Percentiles rank a stretch among this genome's conserved stretches.
These are phyloP conservation scores for Peromyscus leucopus DNA, from an alignment of 2,113 vertebrate genomes.

Conservation along the genomic window DNA sequence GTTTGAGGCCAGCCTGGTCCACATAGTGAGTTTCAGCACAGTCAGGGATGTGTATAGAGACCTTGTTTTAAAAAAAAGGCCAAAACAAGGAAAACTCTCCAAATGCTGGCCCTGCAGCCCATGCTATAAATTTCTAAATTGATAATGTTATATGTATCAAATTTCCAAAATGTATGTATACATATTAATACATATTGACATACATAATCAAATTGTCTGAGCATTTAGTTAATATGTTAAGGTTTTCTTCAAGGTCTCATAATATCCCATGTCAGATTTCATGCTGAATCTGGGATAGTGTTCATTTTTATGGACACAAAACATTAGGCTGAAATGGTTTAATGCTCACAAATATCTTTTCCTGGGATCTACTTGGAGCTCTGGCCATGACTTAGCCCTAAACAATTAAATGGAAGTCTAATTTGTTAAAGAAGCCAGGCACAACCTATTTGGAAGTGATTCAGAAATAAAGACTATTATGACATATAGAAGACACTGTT, in stretches of 20 bases:
- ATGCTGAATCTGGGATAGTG: not conserved
- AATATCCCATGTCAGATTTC: not conserved
- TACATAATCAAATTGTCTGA: not conserved
- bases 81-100: not conserved
- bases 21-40: too few species aligned
- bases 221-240: not conserved
- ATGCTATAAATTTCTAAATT: not conserved
- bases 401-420: not conserved
- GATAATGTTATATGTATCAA: not conserved
- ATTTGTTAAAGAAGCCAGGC: not conserved
- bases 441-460: not conserved
- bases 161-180: not conserved
- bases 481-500: not conserved
- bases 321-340: not conserved
- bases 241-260: not conserved
- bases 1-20: not conserved
- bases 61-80: too few species aligned
- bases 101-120: not conserved
- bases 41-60: too few species aligned
- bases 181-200: not conserved
- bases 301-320: not conserved
- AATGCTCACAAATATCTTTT: not conserved
- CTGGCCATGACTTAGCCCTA: not conserved
- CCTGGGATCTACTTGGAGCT: not conserved
- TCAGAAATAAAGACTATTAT: not conserved